A percentile compares a stretch with the other conserved stretches of the same genome.
phyloP scores from a whole-genome alignment of 2,888 invertebrate genomes.

The Antheraea assamensis region DNA sequence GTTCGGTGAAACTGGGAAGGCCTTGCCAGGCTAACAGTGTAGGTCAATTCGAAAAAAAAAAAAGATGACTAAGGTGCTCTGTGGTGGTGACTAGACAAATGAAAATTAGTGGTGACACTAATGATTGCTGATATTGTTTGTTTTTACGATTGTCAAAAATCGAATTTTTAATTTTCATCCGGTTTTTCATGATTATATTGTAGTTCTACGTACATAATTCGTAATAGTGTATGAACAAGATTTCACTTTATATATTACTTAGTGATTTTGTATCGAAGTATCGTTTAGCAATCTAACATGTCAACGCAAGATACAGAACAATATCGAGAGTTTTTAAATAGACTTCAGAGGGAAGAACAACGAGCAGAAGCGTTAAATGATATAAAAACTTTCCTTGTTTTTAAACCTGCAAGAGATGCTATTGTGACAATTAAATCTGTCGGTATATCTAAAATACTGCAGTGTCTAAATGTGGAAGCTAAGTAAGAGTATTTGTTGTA shows the following conservation, averaged over 20 bases:
- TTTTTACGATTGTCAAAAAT: too few species aligned
- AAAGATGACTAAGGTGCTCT: too few species aligned
- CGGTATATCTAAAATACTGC: conserved; percentile 83
- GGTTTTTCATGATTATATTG: too few species aligned
- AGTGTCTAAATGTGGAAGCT: conserved; percentile 82
- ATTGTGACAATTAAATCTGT: conserved; percentile 55
- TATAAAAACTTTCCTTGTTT: conserved; percentile 60
- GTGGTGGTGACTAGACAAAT: too few species aligned
- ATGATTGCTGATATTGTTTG: too few species aligned
- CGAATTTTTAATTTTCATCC: too few species aligned
- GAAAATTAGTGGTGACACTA: too few species aligned
- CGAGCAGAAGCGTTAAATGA: conserved; percentile 60
- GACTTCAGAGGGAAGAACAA: conserved; percentile 57
- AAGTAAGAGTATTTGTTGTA: conserved; percentile 47
- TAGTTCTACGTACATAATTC: neutral
- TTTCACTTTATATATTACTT: neutral
- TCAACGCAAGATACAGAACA: conserved; percentile 49
- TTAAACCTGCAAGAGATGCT: conserved; percentile 57
- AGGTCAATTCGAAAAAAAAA: too few species aligned
- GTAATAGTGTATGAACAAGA: neutral
- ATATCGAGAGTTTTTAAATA: conserved; percentile 52
- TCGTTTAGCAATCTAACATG: conserved; percentile 39
- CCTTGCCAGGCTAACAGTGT: too few species aligned
- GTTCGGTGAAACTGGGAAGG: too few species aligned
- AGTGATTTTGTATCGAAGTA: neutral